Evolutionary conservation across 30 jellyfish, hydroid and myxozoan genomes (phyloP).

Genomic region (Rhopilema esculentum): DNA sequence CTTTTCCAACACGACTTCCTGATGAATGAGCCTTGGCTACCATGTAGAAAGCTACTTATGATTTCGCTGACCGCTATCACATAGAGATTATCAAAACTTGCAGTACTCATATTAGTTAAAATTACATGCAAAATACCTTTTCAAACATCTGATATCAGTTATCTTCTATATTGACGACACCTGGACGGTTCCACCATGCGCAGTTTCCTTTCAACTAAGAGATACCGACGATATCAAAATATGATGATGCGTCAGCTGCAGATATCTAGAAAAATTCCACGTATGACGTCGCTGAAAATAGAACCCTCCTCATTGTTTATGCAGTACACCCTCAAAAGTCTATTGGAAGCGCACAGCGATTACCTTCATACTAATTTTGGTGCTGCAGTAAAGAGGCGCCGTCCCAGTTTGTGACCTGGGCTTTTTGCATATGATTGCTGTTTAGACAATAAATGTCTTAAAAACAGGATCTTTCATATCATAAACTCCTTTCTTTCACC

Average conservation of each 20-base stretch:
- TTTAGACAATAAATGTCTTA: no score
- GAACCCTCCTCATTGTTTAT: neutral
- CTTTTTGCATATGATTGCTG: no score
- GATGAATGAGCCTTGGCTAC: neutral
- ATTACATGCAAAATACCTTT: neutral
- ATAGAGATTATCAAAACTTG: neutral
- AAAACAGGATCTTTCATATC: no score
- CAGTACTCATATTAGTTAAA: neutral
- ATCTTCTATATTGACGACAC: neutral
- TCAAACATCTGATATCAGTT: neutral
- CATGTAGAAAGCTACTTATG: neutral
- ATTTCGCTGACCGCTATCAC: neutral
- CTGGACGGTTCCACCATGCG: neutral
- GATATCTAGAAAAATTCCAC: neutral
- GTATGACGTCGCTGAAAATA: neutral
- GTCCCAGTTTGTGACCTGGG: neutral
- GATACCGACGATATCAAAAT: neutral
- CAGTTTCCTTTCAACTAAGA: neutral
- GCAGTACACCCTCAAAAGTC: neutral
- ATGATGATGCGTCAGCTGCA: neutral
- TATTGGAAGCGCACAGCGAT: neutral
- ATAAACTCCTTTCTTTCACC: no score
- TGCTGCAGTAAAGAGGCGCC: constrained; percentile 12
- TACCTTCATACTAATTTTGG: neutral
- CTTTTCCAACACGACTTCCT: neutral